Evolutionary conservation across 2,797 vertebrate genomes (phyloP), one percentile per base, ranked within the genome.

Genomic region (Capromys pilorides): DNA sequence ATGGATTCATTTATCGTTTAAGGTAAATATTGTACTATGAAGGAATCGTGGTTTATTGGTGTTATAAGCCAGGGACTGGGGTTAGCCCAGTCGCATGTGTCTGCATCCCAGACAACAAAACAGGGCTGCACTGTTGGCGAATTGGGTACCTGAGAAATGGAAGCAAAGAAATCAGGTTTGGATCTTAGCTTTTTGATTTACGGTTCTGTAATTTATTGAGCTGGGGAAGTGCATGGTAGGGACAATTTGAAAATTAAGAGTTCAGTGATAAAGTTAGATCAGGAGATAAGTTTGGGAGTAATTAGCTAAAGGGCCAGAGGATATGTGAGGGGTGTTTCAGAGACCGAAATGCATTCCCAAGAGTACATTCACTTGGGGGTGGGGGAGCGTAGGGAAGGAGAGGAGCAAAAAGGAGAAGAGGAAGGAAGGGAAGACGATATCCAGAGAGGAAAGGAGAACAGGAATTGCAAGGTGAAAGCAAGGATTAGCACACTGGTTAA

Each of bases 131-230:
- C 28, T 41, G 2, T 45, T 64, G 84, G 33, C 59, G 13, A 86
- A 41, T 28, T 95, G 81, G 9, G 18, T 84, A 61, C 88, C 49
- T 31, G 41, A 82, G 49, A 77, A 64, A n/a, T 13, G 84, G 85
- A 87, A 92, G 31, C 22, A 66, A 57, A 81, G n/a, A 86, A 75
- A 31, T 81, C 1, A 2, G 28, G 22, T 78, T 61, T 31, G n/a
- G 88, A 59, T 79, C 36, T 41, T 83, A 79, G 69, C 67, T 14
- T 89, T 90, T 84, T 92, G 89, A 49, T 81, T 78, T 73, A 64
- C 92, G 57, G 69, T 86, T 2, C 41, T 41, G 39, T 62, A 33
- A 5, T 51, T 92, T 92, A 64, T 9, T 36, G 77, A 91, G 39
- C 41, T 36, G 57, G 22, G 26, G 36, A 73, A 54, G 41, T 54